Evolutionary conservation across 2,888 invertebrate genomes (phyloP).

Genomic region (Tinea trinotella): DNA sequence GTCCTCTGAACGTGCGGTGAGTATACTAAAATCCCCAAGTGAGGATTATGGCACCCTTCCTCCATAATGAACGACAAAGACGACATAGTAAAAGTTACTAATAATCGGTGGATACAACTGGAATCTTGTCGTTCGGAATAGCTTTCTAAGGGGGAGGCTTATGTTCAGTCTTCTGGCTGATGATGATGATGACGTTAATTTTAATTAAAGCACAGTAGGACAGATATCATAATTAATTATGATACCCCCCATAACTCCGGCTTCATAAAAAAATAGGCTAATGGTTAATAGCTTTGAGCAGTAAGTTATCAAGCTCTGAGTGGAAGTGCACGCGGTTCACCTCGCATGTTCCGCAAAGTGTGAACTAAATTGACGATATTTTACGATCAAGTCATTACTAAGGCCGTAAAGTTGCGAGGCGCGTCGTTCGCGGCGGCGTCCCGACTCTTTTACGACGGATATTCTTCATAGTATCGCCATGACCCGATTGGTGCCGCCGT

Average conservation of each 20-base stretch:
- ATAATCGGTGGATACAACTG: no score
- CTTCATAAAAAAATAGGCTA: conserved; percentile 12
- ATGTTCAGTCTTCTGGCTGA: no score
- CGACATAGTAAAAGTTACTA: no score
- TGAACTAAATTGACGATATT: conserved; percentile 65
- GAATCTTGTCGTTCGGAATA: no score
- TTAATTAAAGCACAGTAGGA: not conserved
- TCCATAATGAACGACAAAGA: no score
- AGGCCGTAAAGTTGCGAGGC: conserved; percentile 43
- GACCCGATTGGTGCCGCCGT: conserved; percentile 33
- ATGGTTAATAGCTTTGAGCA: conserved; percentile 7
- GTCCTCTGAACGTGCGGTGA: no score
- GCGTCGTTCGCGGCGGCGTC: conserved; percentile 30
- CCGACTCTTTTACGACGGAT: conserved; percentile 53
- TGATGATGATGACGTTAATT: no score
- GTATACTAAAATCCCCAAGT: no score
- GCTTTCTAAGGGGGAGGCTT: no score
- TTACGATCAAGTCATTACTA: conserved; percentile 57
- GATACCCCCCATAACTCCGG: not conserved
- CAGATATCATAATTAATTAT: not conserved
- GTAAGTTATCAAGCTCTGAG: conserved; percentile 12
- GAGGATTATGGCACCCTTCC: no score
- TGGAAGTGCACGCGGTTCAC: conserved; percentile 1
- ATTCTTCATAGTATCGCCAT: conserved; percentile 31
- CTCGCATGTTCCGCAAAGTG: conserved; percentile 36